Base-by-base conservation (phyloP, 2,888 invertebrate genomes). In the Eurytoma californica region DNA sequence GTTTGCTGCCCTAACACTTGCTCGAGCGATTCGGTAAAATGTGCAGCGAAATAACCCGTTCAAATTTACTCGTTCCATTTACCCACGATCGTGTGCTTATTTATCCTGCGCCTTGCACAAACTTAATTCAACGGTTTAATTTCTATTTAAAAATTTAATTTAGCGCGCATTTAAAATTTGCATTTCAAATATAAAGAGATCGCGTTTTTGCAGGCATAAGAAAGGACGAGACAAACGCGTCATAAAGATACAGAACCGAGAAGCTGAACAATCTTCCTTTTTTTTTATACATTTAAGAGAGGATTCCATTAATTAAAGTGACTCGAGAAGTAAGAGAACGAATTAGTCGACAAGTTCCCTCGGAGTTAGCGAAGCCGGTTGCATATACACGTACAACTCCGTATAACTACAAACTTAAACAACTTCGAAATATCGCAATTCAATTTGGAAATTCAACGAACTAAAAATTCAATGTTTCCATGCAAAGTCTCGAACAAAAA, bases 401-500 rank as follows among this genome's bases (percentile, higher is more conserved):
- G 72, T 76, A 81, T 75, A 81, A 81, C 75, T 81, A 65, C 72
- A 78, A 81, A 81, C 80, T 81, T 78, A 75, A 81, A 78, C 72
- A 78, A 81, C 78, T 81, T 78, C 57, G 80, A 75, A 78, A 81
- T 81, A 81, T 81, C 78, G 78, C 78, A 72, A 78, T 81, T 78
- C 78, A 81, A 81, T 81, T 81, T 81, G 67, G 75, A 78, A 78
- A 81, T 78, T 81, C 80, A 78, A 72, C 80, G 72, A 81, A 76
- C 75, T 78, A 81, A 81, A 81, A 60, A 81, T 81, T 81, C 80
- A 78, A 78, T 81, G 80, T 81, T 78, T 81, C 78, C 75, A 81
- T 75, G 78, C 75, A 81, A 81, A 81, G 61, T 77, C 51, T 63
- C 24, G 77, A 77, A 73, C 61, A 76, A 77, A 74, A 76, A 74